Evolutionary conservation across 2,888 invertebrate genomes (phyloP).

Genomic region (Chydorus sphaericus): DNA sequence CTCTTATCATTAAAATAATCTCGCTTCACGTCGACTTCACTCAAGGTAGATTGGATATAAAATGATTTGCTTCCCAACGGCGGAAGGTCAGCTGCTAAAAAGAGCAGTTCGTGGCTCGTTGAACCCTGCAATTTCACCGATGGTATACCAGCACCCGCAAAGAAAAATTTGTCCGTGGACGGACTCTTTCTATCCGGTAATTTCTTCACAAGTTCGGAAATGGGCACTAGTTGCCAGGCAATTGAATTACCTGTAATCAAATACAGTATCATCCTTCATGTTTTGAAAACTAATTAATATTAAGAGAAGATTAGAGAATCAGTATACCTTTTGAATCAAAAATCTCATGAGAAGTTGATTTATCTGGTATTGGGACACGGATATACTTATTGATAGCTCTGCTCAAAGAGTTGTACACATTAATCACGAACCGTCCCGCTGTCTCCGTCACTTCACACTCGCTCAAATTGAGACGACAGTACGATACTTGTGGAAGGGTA

Average conservation of each 20-base stretch:
- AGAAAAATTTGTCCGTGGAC: too few species aligned
- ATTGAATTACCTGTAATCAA: conserved; percentile 20
- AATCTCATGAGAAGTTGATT: conserved; percentile 19
- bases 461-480: conserved; percentile 58
- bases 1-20: too few species aligned
- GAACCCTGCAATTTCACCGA: too few species aligned
- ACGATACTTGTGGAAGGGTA: conserved; percentile 30
- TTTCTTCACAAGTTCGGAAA: conserved; percentile 38
- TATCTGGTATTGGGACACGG: conserved; percentile 16
- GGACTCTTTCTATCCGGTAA: conserved; percentile 47
- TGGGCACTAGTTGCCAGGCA: conserved; percentile 35
- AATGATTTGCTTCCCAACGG: not conserved
- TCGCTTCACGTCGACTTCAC: too few species aligned
- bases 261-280: too few species aligned
- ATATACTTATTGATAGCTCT: conserved; percentile 29
- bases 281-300: too few species aligned
- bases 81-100: conserved; percentile 29
- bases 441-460: conserved; percentile 50
- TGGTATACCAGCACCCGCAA: too few species aligned
- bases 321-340: conserved; percentile 16
- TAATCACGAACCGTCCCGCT: conserved; percentile 46
- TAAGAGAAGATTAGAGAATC: too few species aligned
- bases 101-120: conserved; percentile 36
- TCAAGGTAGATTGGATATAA: too few species aligned
- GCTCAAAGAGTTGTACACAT: conserved; percentile 67